Percentiles rank a stretch among this genome's conserved stretches.
phyloP scores from a whole-genome alignment of 2,888 invertebrate genomes.

The Mermis nigrescens region DNA sequence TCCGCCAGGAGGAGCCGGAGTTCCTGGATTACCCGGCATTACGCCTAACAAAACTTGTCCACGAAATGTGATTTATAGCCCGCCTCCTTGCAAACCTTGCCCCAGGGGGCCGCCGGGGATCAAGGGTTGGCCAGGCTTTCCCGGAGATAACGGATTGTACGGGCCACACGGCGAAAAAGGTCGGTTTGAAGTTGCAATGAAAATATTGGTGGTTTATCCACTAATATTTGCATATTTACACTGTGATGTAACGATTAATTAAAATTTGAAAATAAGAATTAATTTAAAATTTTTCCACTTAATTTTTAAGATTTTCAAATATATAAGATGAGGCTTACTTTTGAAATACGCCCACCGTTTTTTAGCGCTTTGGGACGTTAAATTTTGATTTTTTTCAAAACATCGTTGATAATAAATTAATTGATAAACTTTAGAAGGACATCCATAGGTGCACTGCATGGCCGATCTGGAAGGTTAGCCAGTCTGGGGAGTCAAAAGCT shows the following conservation, averaged over 20 bases:
- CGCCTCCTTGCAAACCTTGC: slow-evolving; percentile 30
- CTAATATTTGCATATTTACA: background rate
- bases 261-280: background rate
- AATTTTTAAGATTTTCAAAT: too few species aligned
- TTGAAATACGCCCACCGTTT: too few species aligned
- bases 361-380: too few species aligned
- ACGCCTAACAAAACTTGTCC: slow-evolving; percentile 32
- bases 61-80: slow-evolving; percentile 16
- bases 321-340: too few species aligned
- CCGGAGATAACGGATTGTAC: slow-evolving; percentile 27
- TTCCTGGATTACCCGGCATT: slow-evolving; percentile 26
- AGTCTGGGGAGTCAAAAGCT: too few species aligned
- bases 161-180: slow-evolving; percentile 29
- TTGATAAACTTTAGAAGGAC: too few species aligned
- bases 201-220: background rate
- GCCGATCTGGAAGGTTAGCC: too few species aligned
- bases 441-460: too few species aligned
- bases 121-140: slow-evolving; percentile 32
- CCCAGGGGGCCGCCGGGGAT: slow-evolving; percentile 26
- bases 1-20: slow-evolving; percentile 25
- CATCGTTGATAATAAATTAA: too few species aligned
- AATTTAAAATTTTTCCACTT: background rate
- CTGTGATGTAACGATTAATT: background rate
- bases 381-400: too few species aligned
- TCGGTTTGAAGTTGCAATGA: background rate